These are phyloP conservation scores for Parus major DNA, from an alignment of 2,113 vertebrate genomes.

Conservation along the genomic window DNA sequence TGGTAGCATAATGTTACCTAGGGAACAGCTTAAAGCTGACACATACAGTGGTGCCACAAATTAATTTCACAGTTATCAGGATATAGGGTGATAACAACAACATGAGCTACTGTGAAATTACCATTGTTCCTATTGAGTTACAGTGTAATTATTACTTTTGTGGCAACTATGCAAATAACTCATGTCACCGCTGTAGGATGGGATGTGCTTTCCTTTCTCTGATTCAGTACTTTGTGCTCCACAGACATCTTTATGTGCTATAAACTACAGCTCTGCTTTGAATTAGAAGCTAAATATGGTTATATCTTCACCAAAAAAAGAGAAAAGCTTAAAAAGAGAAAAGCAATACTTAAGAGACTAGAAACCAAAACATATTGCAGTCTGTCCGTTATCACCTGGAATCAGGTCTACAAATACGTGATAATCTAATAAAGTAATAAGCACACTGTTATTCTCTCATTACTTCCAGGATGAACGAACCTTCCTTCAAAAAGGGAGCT, in stretches of 20 bases:
- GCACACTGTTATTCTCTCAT: neutral
- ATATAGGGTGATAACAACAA: conserved; percentile 72
- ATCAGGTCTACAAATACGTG: neutral
- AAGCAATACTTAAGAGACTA: neutral
- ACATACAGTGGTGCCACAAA: conserved; percentile 72
- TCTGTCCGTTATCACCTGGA: neutral
- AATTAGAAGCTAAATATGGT: conserved; percentile 23
- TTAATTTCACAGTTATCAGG: conserved; percentile 81
- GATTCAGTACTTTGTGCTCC: conserved; percentile 49
- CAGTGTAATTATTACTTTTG: conserved; percentile 76
- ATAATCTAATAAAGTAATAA: conserved; percentile 3
- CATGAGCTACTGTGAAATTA: conserved; percentile 73
- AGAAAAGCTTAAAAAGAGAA: neutral
- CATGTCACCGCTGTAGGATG: conserved; percentile 35
- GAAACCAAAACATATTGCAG: neutral
- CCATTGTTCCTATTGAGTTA: conserved; percentile 76
- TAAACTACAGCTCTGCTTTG: conserved; percentile 30
- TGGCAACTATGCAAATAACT: conserved; percentile 74
- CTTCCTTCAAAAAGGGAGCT: neutral
- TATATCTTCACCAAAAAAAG: neutral
- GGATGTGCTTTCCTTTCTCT: conserved; percentile 47
- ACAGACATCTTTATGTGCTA: conserved; percentile 44
- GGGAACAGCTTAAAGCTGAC: conserved; percentile 76
- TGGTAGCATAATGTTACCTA: conserved; percentile 76
- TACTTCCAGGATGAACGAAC: neutral